These are phyloP conservation scores for Telenomus remus DNA, from an alignment of 1,140 invertebrate species.

Conservation along the genomic window DNA sequence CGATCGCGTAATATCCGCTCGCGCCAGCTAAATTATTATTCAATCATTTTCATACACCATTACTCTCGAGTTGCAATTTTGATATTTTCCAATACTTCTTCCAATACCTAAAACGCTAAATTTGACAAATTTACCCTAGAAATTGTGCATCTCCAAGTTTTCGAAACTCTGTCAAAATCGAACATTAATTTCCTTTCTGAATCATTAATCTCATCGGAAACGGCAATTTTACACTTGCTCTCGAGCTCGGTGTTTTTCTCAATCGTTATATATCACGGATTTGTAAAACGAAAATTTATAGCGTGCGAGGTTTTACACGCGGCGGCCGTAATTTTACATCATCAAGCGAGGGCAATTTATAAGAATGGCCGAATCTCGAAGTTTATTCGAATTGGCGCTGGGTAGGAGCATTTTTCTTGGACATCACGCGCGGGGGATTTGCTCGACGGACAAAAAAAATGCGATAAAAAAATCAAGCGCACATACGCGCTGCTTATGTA, in stretches of 20 bases:
- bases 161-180: too few species aligned
- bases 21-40: slow-evolving; percentile 3
- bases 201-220: background rate
- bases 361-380: slow-evolving; percentile 16
- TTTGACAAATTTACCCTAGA: too few species aligned
- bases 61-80: too few species aligned
- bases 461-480: too few species aligned
- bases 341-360: slow-evolving; percentile 13
- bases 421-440: slow-evolving; percentile 19
- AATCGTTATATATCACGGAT: background rate
- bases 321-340: slow-evolving; percentile 14
- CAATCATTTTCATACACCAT: too few species aligned
- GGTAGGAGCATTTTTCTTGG: slow-evolving; percentile 16
- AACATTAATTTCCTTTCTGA: too few species aligned
- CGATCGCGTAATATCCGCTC: slow-evolving; percentile 3
- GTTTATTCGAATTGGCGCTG: slow-evolving; percentile 18
- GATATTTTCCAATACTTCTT: too few species aligned
- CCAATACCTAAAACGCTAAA: too few species aligned
- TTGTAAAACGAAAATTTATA: slow-evolving; percentile 1
- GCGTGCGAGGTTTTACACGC: slow-evolving; percentile 4
- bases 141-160: too few species aligned
- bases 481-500: slow-evolving; percentile 35
- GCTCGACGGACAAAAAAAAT: slow-evolving; percentile 22
- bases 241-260: background rate
- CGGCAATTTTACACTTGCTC: slow-evolving; percentile 1